Conservation (phyloP, 2,888 invertebrate species). For the Lumbricus terrestris region DNA sequence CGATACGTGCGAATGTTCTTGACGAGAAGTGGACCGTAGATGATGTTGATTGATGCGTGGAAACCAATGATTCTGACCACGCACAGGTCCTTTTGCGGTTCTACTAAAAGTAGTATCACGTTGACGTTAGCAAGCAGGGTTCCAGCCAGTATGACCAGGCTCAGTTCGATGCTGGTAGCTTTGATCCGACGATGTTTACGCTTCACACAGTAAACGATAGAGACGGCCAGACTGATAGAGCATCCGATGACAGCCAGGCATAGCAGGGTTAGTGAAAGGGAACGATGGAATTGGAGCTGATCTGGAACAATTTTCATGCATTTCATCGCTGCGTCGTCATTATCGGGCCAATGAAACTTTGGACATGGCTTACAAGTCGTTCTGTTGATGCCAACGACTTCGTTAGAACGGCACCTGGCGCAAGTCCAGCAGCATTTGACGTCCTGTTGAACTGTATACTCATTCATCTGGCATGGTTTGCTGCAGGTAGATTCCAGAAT, state of each 20-base stretch:
- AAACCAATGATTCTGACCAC: conserved; percentile 25
- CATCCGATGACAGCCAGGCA: conserved; percentile 24
- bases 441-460: conserved; percentile 22
- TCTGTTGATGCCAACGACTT: not conserved
- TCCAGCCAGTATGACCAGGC: conserved; percentile 32
- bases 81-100: conserved; percentile 22
- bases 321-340: not conserved
- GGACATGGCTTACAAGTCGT: conserved; percentile 12
- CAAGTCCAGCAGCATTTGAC: conserved; percentile 22
- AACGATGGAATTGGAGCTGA: conserved; percentile 9
- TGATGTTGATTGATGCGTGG: conserved; percentile 27
- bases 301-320: conserved; percentile 20
- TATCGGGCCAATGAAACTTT: conserved; percentile 12
- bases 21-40: conserved; percentile 35
- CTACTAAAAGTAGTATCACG: conserved; percentile 5
- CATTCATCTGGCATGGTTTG: conserved; percentile 28
- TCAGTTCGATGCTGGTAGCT: conserved; percentile 33
- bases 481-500: conserved; percentile 34
- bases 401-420: not conserved
- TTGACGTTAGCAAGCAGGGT: conserved; percentile 21
- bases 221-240: not conserved
- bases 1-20: conserved; percentile 45
- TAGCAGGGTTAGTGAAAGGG: conserved; percentile 21
- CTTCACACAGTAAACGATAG: conserved; percentile 7
- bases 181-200: conserved; percentile 30